Conservation (phyloP, 2,888 invertebrate genomes). For the Pachliopta kotzebuea region DNA sequence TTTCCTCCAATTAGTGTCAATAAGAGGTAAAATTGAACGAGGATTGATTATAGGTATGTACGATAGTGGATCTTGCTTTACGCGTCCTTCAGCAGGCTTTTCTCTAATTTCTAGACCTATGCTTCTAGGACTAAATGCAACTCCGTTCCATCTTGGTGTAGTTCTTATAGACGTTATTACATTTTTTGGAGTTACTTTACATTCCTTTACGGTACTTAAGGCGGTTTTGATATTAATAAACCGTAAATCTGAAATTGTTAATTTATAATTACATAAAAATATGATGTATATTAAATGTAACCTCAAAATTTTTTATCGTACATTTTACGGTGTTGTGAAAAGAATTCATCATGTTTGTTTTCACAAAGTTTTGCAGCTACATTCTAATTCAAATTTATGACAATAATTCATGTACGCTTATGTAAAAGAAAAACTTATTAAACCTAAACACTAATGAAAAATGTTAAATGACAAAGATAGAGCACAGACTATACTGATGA, state of each 20-base stretch:
- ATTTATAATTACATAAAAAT: constrained; percentile 27
- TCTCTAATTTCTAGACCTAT: constrained; percentile 60
- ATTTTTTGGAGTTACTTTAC: constrained; percentile 40
- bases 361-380: neutral
- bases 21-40: constrained; percentile 63
- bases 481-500: neutral
- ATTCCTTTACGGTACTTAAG: constrained; percentile 55
- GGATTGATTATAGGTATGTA: constrained; percentile 71
- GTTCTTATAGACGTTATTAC: constrained; percentile 30
- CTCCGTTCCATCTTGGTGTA: constrained; percentile 40
- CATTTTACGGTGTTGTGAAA: constrained; percentile 64
- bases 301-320: constrained; percentile 53
- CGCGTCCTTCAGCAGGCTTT: constrained; percentile 41
- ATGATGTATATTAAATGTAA: constrained; percentile 32
- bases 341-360: constrained; percentile 54
- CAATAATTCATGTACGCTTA: neutral
- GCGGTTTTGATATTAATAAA: constrained; percentile 59
- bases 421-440: too few species aligned
- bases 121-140: constrained; percentile 57
- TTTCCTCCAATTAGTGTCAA: constrained; percentile 63
- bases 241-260: constrained; percentile 59
- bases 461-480: too few species aligned
- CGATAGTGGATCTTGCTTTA: constrained; percentile 59
- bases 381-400: constrained; percentile 1
- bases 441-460: too few species aligned